A percentile compares a stretch with the other conserved stretches of the same genome.
phyloP scores from a whole-genome alignment of 2,113 vertebrate species.

The Lampris incognitus region DNA sequence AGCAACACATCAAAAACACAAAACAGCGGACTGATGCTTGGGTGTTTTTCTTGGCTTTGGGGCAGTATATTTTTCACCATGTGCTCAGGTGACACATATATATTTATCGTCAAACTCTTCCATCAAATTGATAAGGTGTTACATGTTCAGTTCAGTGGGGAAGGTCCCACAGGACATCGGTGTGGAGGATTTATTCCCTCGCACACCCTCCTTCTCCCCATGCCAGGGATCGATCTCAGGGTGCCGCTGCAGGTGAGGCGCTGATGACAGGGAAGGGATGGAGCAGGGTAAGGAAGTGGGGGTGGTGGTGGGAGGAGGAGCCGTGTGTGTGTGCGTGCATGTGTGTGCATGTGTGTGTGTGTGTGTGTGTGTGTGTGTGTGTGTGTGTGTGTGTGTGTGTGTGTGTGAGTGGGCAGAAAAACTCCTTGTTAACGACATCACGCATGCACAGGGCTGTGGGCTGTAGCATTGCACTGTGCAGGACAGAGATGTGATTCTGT shows the following conservation, averaged over 20 bases:
- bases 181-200: constrained; percentile 36
- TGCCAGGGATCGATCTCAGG: constrained; percentile 53
- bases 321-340: background rate
- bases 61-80: constrained; percentile 1
- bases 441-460: constrained; percentile 2
- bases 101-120: constrained; percentile 45
- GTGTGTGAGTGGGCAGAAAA: constrained; percentile 43
- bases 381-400: background rate
- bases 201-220: constrained; percentile 29
- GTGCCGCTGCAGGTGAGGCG: constrained; percentile 66
- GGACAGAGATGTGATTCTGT: constrained; percentile 19
- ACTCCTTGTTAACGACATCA: constrained; percentile 48
- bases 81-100: background rate
- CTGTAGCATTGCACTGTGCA: background rate
- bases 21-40: background rate
- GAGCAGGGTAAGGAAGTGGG: constrained; percentile 50
- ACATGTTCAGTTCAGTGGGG: constrained; percentile 40
- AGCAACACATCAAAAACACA: no score
- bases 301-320: constrained; percentile 16
- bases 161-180: constrained; percentile 51
- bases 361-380: constrained; percentile 14
- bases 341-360: constrained; percentile 13
- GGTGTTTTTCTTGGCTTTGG: background rate
- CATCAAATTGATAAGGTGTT: constrained; percentile 54
- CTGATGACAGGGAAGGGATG: constrained; percentile 28